These are phyloP conservation scores for Aphaenogaster rudis DNA, from an alignment of 1,140 invertebrate species.

Conservation along the genomic window DNA sequence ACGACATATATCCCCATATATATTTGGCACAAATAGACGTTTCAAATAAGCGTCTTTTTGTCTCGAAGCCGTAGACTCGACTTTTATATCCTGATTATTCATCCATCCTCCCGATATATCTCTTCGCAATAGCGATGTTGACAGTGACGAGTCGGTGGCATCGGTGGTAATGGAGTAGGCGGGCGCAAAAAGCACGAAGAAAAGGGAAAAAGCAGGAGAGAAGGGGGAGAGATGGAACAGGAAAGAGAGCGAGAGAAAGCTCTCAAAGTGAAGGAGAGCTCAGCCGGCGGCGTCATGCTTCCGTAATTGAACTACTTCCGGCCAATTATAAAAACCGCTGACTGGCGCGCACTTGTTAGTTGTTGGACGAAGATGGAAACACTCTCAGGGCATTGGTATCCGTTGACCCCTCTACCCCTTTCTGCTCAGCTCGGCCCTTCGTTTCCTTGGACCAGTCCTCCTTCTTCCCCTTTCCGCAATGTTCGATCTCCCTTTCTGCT, in stretches of 20 bases:
- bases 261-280: constrained; percentile 61
- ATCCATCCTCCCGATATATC: constrained; percentile 43
- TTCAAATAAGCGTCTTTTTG: constrained; percentile 28
- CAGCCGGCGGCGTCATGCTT: constrained; percentile 67
- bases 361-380: constrained; percentile 65
- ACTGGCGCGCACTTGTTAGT: constrained; percentile 74
- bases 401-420: neutral
- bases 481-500: constrained; percentile 36
- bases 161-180: constrained; percentile 48
- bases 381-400: constrained; percentile 17
- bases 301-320: constrained; percentile 81
- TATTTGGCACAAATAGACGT: neutral
- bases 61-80: neutral
- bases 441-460: neutral
- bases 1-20: neutral
- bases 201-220: neutral
- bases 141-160: constrained; percentile 56
- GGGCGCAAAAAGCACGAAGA: constrained; percentile 6
- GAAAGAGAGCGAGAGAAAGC: constrained; percentile 52
- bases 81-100: constrained; percentile 59
- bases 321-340: constrained; percentile 82
- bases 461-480: neutral
- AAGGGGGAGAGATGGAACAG: constrained; percentile 8
- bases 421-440: neutral
- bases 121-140: constrained; percentile 42